Evolutionary conservation across 2,113 vertebrate genomes (phyloP), one percentile per base, ranked within the genome.

Genomic region (Gymnobelideus leadbeateri): DNA sequence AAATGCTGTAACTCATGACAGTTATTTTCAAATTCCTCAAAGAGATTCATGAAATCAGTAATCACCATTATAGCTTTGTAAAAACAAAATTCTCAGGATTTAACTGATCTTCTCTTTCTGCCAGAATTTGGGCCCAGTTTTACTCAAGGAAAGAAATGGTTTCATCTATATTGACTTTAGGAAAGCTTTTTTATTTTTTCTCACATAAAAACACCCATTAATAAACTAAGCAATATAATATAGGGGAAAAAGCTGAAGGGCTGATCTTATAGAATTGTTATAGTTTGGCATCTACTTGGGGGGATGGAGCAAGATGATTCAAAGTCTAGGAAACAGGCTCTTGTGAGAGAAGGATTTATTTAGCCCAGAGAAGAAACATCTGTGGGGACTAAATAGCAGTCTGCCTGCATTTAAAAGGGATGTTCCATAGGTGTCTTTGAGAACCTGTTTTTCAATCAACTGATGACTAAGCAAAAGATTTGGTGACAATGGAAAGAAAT

Each of bases 261-360:
- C 92, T 54, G 89, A 77, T 25, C 89, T 96, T 89, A 61, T 95
- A 94, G 14, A 93, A 94, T 46, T 97, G 90, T 93, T 94, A 93
- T 53, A 95, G 68, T 94, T 96, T 84, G 77, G 61, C 52, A 51
- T 96, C 21, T 28, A 93, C 51, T 96, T 93, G n/a, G 84, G 77
- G n/a, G 47, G 25, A 92, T 43, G 91, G 53, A 94, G 5, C 68
- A 94, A 95, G 91, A 53, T 93, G 51, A 97, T 96, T 96, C 93
- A 93, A 92, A 94, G 1, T 93, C 91, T 94, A 50, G 89, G 95
- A 94, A 54, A 47, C 16, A 47, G 24, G 3, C 91, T 95, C 51
- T 61, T 95, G 31, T 68, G 14, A 77, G 37, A 77, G 37, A 77
- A 68, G 12, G 31, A 68, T 68, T 68, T 77, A 51, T 26, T 89